Evolutionary conservation across 2,888 invertebrate genomes (phyloP).

Genomic region (Volucella inflata): DNA sequence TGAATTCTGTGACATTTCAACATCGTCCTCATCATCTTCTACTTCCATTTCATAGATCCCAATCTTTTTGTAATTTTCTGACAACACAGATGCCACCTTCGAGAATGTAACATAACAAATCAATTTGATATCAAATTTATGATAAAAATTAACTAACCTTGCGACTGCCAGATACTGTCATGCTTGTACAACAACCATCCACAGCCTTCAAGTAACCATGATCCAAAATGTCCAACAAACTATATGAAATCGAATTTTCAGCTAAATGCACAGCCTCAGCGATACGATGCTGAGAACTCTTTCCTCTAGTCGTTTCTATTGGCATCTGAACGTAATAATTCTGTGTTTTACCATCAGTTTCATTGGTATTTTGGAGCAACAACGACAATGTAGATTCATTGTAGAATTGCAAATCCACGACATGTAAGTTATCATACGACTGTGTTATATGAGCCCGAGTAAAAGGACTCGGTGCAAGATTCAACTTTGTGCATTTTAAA

Average conservation of each 20-base stretch:
- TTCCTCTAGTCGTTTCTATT: constrained; percentile 81
- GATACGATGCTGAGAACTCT: constrained; percentile 81
- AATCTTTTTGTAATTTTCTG: constrained; percentile 91
- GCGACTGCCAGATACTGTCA: constrained; percentile 93
- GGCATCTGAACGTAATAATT: constrained; percentile 85
- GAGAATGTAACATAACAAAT: background rate
- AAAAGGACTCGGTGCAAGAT: constrained; percentile 84
- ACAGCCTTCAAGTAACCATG: constrained; percentile 86
- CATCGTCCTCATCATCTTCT: constrained; percentile 95
- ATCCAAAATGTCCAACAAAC: constrained; percentile 85
- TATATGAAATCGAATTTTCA: constrained; percentile 83
- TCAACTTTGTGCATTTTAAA: constrained; percentile 85
- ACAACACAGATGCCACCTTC: constrained; percentile 91
- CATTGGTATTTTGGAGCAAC: constrained; percentile 85
- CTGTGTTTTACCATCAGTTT: constrained; percentile 84
- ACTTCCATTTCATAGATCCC: constrained; percentile 96
- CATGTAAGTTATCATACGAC: constrained; percentile 82
- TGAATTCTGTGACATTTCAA: constrained; percentile 84
- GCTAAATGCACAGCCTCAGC: constrained; percentile 79
- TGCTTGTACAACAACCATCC: constrained; percentile 87
- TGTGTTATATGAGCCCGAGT: constrained; percentile 79
- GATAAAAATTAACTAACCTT: constrained; percentile 77
- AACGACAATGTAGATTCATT: constrained; percentile 87
- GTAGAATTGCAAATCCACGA: constrained; percentile 91
- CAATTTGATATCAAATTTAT: background rate